Evolutionary conservation across 2,888 invertebrate genomes (phyloP).

Genomic region (Pegoplata infirma): DNA sequence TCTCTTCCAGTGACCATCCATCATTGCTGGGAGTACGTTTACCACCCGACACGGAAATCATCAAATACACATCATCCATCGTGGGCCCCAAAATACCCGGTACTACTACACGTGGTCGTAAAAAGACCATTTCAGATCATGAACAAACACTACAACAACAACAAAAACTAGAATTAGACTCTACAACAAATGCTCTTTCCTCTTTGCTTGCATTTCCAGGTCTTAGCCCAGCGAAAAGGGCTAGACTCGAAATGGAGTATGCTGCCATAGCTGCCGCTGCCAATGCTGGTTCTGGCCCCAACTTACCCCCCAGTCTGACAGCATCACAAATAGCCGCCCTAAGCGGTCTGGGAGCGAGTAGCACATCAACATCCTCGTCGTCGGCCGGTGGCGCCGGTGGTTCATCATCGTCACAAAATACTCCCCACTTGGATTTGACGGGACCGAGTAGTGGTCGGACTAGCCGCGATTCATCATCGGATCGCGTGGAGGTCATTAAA

Average conservation of each 20-base stretch:
- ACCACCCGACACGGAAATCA: conserved; percentile 93
- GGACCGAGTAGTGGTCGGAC: conserved; percentile 65
- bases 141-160: conserved; percentile 78
- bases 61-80: conserved; percentile 92
- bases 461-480: conserved; percentile 75
- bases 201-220: conserved; percentile 80
- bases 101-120: conserved; percentile 89
- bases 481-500: conserved; percentile 90
- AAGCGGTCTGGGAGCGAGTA: conserved; percentile 60
- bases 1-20: conserved; percentile 88
- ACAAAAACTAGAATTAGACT: conserved; percentile 73
- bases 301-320: conserved; percentile 60
- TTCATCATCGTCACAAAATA: conserved; percentile 51
- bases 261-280: conserved; percentile 77
- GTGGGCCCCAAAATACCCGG: conserved; percentile 92
- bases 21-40: conserved; percentile 90
- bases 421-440: conserved; percentile 59
- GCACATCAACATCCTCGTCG: conserved; percentile 49
- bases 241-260: conserved; percentile 78
- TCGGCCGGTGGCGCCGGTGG: conserved; percentile 21
- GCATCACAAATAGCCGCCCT: conserved; percentile 65
- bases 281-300: conserved; percentile 65
- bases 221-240: conserved; percentile 78
- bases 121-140: conserved; percentile 92
- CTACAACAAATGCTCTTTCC: conserved; percentile 74